These are phyloP conservation scores for Cephalopholis sonnerati DNA, from an alignment of 2,113 vertebrate genomes.

Conservation along the genomic window DNA sequence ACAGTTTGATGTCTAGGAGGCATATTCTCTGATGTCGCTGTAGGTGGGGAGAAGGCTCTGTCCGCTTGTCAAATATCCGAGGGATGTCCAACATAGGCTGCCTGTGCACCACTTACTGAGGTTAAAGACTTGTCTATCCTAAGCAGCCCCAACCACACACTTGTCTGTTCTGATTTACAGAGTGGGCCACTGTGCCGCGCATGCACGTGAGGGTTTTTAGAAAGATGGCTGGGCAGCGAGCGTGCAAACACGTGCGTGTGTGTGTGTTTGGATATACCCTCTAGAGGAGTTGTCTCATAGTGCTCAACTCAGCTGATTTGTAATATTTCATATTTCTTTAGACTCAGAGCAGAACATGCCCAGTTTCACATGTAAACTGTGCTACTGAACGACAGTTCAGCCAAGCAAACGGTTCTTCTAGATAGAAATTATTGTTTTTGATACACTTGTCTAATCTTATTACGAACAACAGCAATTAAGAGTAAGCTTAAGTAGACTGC, in stretches of 20 bases:
- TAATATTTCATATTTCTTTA: conserved; percentile 42
- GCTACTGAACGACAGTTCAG: not conserved
- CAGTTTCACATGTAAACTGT: conserved; percentile 14
- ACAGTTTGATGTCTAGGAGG: conserved; percentile 71
- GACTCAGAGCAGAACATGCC: conserved; percentile 30
- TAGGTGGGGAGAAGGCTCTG: conserved; percentile 55
- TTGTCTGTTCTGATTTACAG: conserved; percentile 77
- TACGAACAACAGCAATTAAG: conserved; percentile 26
- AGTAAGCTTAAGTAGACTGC: not conserved
- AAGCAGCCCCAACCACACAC: conserved; percentile 65
- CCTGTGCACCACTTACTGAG: conserved; percentile 75
- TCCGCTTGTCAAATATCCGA: conserved; percentile 72
- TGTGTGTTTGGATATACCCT: conserved; percentile 51
- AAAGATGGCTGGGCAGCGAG: not conserved
- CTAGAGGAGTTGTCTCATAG: conserved; percentile 31
- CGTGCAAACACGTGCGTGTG: not conserved
- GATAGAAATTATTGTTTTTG: conserved; percentile 29
- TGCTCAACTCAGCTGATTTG: conserved; percentile 47
- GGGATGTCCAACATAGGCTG: conserved; percentile 59
- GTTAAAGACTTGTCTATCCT: conserved; percentile 83
- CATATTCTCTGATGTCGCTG: conserved; percentile 69
- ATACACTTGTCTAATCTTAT: conserved; percentile 21
- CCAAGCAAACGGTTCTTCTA: not conserved
- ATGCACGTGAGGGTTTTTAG: conserved; percentile 22
- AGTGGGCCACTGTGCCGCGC: conserved; percentile 19